Base-by-base conservation (phyloP, 1,140 invertebrate genomes). In the Drosophila orosa region DNA sequence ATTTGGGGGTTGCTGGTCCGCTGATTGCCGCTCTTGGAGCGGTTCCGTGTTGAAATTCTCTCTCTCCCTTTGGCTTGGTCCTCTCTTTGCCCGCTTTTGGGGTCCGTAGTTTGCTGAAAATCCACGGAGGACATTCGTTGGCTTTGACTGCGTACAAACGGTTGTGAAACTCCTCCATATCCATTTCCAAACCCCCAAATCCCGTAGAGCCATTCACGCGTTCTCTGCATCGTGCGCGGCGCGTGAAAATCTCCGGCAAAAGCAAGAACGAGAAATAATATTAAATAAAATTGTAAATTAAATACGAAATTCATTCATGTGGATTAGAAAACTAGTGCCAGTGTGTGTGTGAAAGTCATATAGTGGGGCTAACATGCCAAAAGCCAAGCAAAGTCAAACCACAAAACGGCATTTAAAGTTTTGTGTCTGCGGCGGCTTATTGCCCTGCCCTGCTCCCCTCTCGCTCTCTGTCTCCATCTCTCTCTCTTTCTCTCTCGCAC, bases 111-210 rank as follows among this genome's bases (percentile, higher is more conserved):
- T 50, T 54, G 56, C 52, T 24, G 68, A 56, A 69, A 68, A 78
- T 58, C 48, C 58, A 54, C 59, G 37, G 68, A 89, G 79, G 76
- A 71, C 89, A 91, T 91, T 91, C 90, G 81, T 71, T 77, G 82
- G 74, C 74, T 75, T 76, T 80, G 74, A 83, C 78, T 90, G 81
- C 78, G 73, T 86, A 82, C 78, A 78, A 85, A 91, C 90, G 89
- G 89, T 91, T 91, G 89, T 91, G 89, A 91, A 75, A 78, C 65
- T 60, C 63, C 67, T 66, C 66, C 59, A 58, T 29, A 55, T 42
- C 33, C 40, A 52, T 37, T 27, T 65, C 65, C 77, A 76, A 57
- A 40, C 63, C 48, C 42, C 37, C 60, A 39, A 47, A 22, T 37
- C 63, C 60, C 60, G 63, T 61, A 15, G 42, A 67, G 63, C 35